Conservation (phyloP, 2,888 invertebrate species). For the Gonocerus acuteangulatus region DNA sequence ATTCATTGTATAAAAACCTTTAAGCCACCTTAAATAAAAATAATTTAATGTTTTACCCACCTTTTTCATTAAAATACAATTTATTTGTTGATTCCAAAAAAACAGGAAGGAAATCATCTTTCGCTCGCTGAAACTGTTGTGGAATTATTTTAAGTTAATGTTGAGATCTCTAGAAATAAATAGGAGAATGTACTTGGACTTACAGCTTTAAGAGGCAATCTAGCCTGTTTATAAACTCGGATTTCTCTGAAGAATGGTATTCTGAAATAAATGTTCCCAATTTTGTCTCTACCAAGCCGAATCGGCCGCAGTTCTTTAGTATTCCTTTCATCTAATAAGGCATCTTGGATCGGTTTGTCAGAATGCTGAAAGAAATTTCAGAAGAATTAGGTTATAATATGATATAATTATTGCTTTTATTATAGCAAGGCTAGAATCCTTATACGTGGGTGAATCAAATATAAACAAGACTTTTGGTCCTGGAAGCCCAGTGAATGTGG, state of each 20-base stretch:
- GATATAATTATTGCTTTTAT: no score
- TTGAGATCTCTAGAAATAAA: neutral
- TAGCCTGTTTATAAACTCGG: slow-evolving; percentile 36
- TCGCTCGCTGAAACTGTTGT: neutral
- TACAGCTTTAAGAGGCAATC: slow-evolving; percentile 30
- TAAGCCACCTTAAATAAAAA: no score
- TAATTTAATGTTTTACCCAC: neutral
- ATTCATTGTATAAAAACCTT: no score
- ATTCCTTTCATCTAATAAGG: slow-evolving; percentile 45
- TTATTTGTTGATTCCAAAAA: neutral
- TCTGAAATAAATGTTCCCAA: slow-evolving; percentile 43
- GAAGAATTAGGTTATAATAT: no score
- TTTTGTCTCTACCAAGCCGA: slow-evolving; percentile 47
- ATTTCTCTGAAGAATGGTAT: slow-evolving; percentile 41
- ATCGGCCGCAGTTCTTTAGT: slow-evolving; percentile 36
- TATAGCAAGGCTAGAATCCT: no score
- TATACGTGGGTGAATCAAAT: no score
- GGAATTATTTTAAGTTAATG: neutral
- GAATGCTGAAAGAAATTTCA: slow-evolving; percentile 46
- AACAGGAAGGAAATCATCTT: neutral
- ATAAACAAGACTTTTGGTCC: no score
- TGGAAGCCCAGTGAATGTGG: no score
- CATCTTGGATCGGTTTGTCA: slow-evolving; percentile 49
- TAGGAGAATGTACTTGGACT: no score
- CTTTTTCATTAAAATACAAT: slow-evolving; percentile 1